Base-by-base conservation (phyloP, 2,113 vertebrate genomes). In the Bolborhynchus lineola region DNA sequence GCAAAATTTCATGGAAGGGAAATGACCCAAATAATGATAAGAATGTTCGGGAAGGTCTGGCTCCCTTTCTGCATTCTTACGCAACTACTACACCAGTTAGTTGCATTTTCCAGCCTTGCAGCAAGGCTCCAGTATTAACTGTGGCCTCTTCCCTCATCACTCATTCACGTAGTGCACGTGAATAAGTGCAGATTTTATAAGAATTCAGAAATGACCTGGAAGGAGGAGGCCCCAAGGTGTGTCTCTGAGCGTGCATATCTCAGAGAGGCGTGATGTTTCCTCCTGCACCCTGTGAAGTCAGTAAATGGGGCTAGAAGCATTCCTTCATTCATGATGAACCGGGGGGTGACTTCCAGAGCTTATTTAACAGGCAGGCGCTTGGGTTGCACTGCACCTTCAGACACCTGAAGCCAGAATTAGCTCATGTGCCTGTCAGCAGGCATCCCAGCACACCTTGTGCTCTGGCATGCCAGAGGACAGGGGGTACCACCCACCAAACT, bases 391-490 rank as follows among this genome's bases (percentile, higher is more conserved):
- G 74, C 60, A 35, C 28, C 17, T 44, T 62, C 47, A 65, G 53
- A 37, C 14, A 26, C 44, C 29, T 28, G 33, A 82, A 79, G 25
- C 15, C 67, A 88, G 53, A 77, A 37, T 18, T 18, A 9, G 13
- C 18, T 4, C 10, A 0, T 0, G 0, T 81, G 39, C 37, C 47
- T 4, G 1, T 14, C 44, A 70, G 44, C 4, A 5, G 2, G 41
- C 7, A 7, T 41, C 47, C 44, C 67, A 28, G 24, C 33, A 55
- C 2, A 4, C 11, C 11, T 53, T 24, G 2, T 28, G 33, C 67
- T 49, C 77, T 76, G 72, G 18, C 25, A 23, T 0, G 1, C 13
- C 35, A 53, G 62, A 37, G 25, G 29, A 47, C n/a, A 41, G 44
- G 41, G 74, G 28, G 39, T 26, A 24, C 41, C 52, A 47, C 57